A percentile compares a stretch with the other conserved stretches of the same genome.
phyloP scores from a whole-genome alignment of 2,888 invertebrate genomes.

The Copidosoma aretas region DNA sequence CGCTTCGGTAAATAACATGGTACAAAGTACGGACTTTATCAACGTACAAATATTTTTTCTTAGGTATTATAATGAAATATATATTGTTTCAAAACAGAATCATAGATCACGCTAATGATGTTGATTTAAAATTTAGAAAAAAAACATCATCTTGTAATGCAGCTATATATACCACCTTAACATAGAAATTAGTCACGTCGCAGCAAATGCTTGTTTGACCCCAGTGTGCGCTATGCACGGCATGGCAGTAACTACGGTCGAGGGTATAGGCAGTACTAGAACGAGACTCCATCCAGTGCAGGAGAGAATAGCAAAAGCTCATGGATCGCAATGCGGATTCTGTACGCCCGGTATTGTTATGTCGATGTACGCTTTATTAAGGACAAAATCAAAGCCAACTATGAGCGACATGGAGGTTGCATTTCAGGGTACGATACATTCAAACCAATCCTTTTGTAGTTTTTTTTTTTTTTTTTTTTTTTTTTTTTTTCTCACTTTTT shows the following conservation, averaged over 20 bases:
- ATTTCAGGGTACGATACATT: conserved; percentile 72
- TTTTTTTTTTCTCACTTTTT: too few species aligned
- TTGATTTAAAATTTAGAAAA: too few species aligned
- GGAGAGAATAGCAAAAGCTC: conserved; percentile 85
- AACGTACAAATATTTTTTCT: too few species aligned
- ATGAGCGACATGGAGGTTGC: conserved; percentile 80
- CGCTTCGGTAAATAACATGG: too few species aligned
- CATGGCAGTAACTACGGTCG: conserved; percentile 87
- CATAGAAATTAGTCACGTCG: conserved; percentile 73
- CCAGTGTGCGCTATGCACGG: conserved; percentile 89
- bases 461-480: too few species aligned
- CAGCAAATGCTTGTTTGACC: conserved; percentile 89
- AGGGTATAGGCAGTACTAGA: conserved; percentile 87
- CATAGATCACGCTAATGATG: too few species aligned
- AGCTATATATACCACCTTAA: too few species aligned
- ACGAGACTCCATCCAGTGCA: conserved; percentile 85
- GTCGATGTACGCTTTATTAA: conserved; percentile 91
- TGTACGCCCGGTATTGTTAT: conserved; percentile 97
- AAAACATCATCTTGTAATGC: conserved; percentile 16
- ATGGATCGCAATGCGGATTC: conserved; percentile 95
- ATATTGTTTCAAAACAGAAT: too few species aligned
- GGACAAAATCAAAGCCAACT: conserved; percentile 75
- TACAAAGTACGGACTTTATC: too few species aligned
- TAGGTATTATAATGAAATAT: too few species aligned
- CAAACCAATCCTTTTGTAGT: too few species aligned